Base-by-base conservation (phyloP, 2,888 invertebrate genomes). In the Protonemura montana region DNA sequence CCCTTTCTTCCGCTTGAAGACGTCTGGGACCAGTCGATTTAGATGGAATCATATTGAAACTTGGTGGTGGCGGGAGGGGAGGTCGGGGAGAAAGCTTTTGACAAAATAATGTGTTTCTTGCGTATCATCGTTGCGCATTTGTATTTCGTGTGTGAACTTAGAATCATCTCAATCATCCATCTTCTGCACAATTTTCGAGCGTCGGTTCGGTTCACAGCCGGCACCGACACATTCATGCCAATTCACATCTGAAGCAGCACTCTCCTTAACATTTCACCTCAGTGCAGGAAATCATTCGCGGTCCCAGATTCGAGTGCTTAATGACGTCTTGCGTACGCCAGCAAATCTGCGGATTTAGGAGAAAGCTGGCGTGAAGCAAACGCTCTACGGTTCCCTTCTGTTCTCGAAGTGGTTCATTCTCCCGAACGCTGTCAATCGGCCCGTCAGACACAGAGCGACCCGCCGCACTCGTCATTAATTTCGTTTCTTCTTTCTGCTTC, bases 271-370 rank as follows among this genome's bases (percentile, higher is more conserved):
- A 7, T 81, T 81, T 81, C 81, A 30, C 27, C 26, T 81, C 28
- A n/a, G n/a, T n/a, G 81, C n/a, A 5, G 29, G 30, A 81, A 81
- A 81, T 30, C 81, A 81, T 81, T 29, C 28, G 28, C 59, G 28
- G 59, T 27, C 28, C 81, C 59, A 59, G 59, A 16, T 76, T 84
- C 76, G 84, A 84, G 84, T 84, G 29, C 26, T 84, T 84, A 84
- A 84, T 84, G 84, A 84, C 84, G 84, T 84, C 81, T 28, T 10
- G 59, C 21, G 21, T 10, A 7, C 35, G 3, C 16, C 59, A 21
- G 6, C 59, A 21, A 81, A n/a, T 81, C n/a, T 10, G 28, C 13
- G 13, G 81, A 29, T 28, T 81, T 29, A 28, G 28, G n/a, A 29
- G 81, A 5, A 81, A 26, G 78, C 26, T 27, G 78, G n/a, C 78